A percentile compares a stretch with the other conserved stretches of the same genome.
phyloP scores from a whole-genome alignment of 1,140 invertebrate species.

The Campoletis sonorensis region DNA sequence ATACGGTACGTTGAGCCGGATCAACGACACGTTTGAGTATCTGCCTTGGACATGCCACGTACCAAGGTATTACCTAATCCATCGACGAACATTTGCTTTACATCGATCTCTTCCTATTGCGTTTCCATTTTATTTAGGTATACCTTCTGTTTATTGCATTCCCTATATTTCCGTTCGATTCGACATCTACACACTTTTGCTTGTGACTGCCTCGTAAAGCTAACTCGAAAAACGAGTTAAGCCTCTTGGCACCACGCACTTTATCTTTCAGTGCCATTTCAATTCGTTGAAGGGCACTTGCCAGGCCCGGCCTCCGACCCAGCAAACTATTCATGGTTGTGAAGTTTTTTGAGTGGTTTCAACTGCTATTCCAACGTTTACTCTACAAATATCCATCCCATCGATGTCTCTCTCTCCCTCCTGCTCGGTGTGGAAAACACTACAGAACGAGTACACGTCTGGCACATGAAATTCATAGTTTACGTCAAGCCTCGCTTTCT shows the following conservation, averaged over 20 bases:
- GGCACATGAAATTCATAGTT: too few species aligned
- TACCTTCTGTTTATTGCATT: not conserved
- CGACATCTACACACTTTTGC: not conserved
- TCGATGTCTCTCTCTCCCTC: too few species aligned
- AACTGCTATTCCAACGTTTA: too few species aligned
- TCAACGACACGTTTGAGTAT: slow-evolving; percentile 36
- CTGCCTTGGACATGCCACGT: not conserved
- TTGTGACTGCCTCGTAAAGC: not conserved
- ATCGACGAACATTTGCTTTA: not conserved
- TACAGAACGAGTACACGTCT: too few species aligned
- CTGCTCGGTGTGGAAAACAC: too few species aligned
- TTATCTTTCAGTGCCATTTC: not conserved
- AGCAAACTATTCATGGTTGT: too few species aligned
- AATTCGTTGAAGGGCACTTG: not conserved
- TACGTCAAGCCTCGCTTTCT: too few species aligned
- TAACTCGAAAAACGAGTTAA: not conserved
- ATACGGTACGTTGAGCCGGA: slow-evolving; percentile 31
- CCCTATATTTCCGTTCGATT: not conserved
- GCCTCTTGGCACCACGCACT: not conserved
- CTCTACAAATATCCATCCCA: too few species aligned
- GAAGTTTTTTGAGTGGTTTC: too few species aligned
- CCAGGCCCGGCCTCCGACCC: not conserved
- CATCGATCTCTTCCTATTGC: not conserved
- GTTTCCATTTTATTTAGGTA: not conserved
- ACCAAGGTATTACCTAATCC: not conserved